phyloP scores from a whole-genome alignment of 2,113 vertebrate genomes.

The Aegithalos caudatus region DNA sequence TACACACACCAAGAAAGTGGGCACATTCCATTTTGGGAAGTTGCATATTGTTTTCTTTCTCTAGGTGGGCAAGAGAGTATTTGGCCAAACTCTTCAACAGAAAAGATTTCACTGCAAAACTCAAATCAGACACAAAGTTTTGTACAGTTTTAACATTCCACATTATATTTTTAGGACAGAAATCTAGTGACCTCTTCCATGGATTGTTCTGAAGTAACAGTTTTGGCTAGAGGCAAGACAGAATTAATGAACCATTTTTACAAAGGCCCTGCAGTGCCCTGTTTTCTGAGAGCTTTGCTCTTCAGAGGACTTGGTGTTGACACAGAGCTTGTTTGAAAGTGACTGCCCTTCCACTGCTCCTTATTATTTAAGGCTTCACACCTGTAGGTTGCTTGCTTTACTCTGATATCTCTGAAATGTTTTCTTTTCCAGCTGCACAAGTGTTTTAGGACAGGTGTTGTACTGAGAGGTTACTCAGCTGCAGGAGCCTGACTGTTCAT shows the following conservation, averaged over 20 bases:
- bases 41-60: not conserved
- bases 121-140: not conserved
- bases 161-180: not conserved
- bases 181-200: not conserved
- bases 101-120: not conserved
- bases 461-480: conserved; percentile 6
- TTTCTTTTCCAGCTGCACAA: not conserved
- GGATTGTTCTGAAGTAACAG: not conserved
- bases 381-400: conserved; percentile 62
- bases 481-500: conserved; percentile 2
- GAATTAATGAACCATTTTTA: conserved; percentile 71
- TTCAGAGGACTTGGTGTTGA: conserved; percentile 63
- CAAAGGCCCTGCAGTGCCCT: conserved; percentile 53
- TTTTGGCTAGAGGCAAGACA: not conserved
- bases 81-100: not conserved
- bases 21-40: not conserved
- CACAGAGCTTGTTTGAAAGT: conserved; percentile 39
- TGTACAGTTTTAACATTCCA: not conserved
- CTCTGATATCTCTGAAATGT: conserved; percentile 27
- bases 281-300: conserved; percentile 75
- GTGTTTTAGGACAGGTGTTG: conserved; percentile 15
- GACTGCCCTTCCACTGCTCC: conserved; percentile 59
- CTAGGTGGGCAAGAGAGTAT: not conserved
- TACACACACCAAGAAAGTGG: not conserved
- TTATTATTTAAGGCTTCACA: conserved; percentile 61